phyloP scores from a whole-genome alignment of 2,888 invertebrate species.

The Acronicta leporina region DNA sequence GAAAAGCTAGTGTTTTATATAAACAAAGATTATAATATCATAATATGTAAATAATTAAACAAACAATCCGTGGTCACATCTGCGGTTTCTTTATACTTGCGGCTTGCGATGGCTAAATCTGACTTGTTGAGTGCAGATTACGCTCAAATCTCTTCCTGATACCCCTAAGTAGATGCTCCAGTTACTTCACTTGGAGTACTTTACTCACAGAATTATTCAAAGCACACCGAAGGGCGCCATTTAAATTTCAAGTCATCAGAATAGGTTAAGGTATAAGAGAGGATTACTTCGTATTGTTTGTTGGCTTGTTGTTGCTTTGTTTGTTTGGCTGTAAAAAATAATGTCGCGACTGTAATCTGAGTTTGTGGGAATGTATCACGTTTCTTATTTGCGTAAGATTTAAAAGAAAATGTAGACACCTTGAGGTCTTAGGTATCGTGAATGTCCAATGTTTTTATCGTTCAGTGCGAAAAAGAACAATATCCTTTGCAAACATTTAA shows the following conservation, averaged over 20 bases:
- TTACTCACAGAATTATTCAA: slow-evolving; percentile 44
- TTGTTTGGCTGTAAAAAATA: slow-evolving; percentile 8
- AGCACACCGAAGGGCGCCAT: slow-evolving; percentile 32
- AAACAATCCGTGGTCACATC: neutral
- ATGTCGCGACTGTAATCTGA: slow-evolving; percentile 20
- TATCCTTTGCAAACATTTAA: too few relatives aligned
- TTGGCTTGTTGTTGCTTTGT: too few relatives aligned
- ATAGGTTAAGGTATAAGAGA: slow-evolving; percentile 26
- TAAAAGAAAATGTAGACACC: too few relatives aligned
- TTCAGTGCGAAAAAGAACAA: too few relatives aligned
- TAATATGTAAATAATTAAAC: neutral
- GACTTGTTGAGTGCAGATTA: slow-evolving; percentile 45
- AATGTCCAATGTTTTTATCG: too few relatives aligned
- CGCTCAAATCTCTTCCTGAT: slow-evolving; percentile 39
- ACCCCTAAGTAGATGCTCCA: slow-evolving; percentile 32
- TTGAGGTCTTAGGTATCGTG: too few relatives aligned
- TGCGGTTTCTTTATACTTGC: neutral
- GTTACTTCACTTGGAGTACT: slow-evolving; percentile 32
- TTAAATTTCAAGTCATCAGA: slow-evolving; percentile 36
- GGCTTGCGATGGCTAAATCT: slow-evolving; percentile 24
- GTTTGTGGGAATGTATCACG: neutral
- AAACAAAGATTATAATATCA: neutral
- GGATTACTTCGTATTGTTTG: slow-evolving; percentile 38
- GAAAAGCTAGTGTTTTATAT: neutral
- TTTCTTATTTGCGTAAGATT: too few relatives aligned